Evolutionary conservation across 2,113 vertebrate genomes (phyloP), one percentile per base, ranked within the genome.

Genomic region (Progne subis): DNA sequence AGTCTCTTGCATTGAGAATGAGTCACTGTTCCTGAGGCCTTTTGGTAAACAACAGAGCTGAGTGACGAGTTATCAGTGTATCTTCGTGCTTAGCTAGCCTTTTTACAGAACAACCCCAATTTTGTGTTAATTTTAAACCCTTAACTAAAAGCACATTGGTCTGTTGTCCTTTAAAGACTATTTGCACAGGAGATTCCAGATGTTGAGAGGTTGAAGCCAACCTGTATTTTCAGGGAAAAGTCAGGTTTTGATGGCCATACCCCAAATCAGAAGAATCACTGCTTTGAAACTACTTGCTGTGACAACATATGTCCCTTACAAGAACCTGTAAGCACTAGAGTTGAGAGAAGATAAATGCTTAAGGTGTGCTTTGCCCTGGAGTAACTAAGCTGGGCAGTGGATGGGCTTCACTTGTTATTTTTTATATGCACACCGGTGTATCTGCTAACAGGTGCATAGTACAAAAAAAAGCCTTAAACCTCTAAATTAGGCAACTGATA

Each of bases 351-450:
- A 70, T 5, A 44, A 83, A 11, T 18, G 7, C 31, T 74, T 37
- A 7, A 56, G 6, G 17, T 61, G 25, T 46, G 25, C 31, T 90
- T 69, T 2, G 0, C 25, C 50, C 23, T 76, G 41, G 16, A 56
- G 23, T 57, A 60, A 34, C 72, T 60, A 7, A 82, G 44, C 24
- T 72, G 46, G n/a, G 6, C 18, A 28, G n/a, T 17, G 24, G 8
- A 21, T 39, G 7, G 7, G 13, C 2, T 19, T 64, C 78, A 43
- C 5, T 37, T 43, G 11, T n/a, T 7, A 23, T 44, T 85, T 2
- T 68, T 50, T 14, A 26, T 34, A 2, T 34, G 14, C 32, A 18
- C 7, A 12, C 18, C 7, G 1, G 1, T 5, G 3, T 43, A 5
- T 49, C 28, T 93, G 28, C 25, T 50, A 0, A 32, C 0, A 1